Evolutionary conservation across 2,888 invertebrate species (phyloP).

Genomic region (Drosophila formosana): DNA sequence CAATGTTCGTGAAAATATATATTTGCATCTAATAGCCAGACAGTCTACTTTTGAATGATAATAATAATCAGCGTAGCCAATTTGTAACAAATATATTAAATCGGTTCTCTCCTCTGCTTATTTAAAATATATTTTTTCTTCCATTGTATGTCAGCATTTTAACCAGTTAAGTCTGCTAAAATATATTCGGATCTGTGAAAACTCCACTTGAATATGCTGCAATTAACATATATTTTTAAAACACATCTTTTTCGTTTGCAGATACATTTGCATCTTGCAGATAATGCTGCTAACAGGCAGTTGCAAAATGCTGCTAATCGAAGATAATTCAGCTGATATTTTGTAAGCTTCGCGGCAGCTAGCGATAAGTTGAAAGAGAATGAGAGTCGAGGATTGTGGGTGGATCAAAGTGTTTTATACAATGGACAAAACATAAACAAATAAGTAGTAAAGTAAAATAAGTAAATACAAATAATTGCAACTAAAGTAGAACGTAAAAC

Average conservation of each 20-base stretch:
- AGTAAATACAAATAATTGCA: slow-evolving; percentile 13
- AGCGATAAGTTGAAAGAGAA: background rate
- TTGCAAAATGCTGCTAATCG: background rate
- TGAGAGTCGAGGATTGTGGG: slow-evolving; percentile 19
- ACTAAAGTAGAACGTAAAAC: slow-evolving; percentile 20
- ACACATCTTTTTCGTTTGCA: background rate
- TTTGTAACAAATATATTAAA: too few relatives aligned
- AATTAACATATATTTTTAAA: too few relatives aligned
- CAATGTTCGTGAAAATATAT: too few relatives aligned
- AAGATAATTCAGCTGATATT: background rate
- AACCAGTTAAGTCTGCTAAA: background rate
- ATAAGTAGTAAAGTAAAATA: slow-evolving; percentile 24
- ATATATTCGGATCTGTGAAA: too few relatives aligned
- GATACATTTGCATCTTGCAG: slow-evolving; percentile 3
- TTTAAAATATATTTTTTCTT: too few relatives aligned
- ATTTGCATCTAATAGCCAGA: too few relatives aligned
- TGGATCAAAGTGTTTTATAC: slow-evolving; percentile 60
- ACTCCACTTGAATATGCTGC: too few relatives aligned
- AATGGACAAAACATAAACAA: slow-evolving; percentile 22
- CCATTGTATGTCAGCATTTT: too few relatives aligned
- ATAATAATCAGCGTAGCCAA: too few relatives aligned
- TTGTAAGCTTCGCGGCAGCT: background rate
- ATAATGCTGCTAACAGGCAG: slow-evolving; percentile 1
- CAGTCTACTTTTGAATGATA: too few relatives aligned
- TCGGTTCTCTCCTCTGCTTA: too few relatives aligned